Conservation (phyloP, 2,797 vertebrate genomes). For the Trichosurus vulpecula region DNA sequence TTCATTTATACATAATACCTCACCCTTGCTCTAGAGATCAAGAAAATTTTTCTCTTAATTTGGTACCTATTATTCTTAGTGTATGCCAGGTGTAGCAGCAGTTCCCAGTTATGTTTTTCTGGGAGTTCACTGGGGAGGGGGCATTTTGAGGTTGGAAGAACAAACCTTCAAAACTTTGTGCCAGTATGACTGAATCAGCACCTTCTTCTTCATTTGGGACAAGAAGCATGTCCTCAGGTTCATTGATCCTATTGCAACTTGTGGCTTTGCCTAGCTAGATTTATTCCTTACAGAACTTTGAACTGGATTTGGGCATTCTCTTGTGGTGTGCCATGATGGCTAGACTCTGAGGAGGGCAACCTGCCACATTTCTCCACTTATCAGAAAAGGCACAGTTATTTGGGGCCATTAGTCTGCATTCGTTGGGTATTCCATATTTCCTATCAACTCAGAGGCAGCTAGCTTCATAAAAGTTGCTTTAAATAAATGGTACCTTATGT, state of each 20-base stretch:
- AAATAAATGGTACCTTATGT: no score
- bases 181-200: background rate
- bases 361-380: background rate
- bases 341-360: background rate
- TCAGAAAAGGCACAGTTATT: background rate
- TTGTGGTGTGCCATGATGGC: background rate
- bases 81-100: background rate
- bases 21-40: no score
- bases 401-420: background rate
- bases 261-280: background rate
- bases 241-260: background rate
- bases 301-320: background rate
- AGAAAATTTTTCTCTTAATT: no score
- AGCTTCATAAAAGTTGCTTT: no score
- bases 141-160: background rate
- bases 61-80: background rate
- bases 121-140: background rate
- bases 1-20: no score
- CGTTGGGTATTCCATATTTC: background rate
- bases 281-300: background rate
- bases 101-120: background rate
- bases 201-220: background rate
- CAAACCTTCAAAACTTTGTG: background rate
- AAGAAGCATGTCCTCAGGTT: background rate
- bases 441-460: background rate